These are phyloP conservation scores for Prionace glauca DNA, from an alignment of 2,797 vertebrate genomes.

Conservation along the genomic window DNA sequence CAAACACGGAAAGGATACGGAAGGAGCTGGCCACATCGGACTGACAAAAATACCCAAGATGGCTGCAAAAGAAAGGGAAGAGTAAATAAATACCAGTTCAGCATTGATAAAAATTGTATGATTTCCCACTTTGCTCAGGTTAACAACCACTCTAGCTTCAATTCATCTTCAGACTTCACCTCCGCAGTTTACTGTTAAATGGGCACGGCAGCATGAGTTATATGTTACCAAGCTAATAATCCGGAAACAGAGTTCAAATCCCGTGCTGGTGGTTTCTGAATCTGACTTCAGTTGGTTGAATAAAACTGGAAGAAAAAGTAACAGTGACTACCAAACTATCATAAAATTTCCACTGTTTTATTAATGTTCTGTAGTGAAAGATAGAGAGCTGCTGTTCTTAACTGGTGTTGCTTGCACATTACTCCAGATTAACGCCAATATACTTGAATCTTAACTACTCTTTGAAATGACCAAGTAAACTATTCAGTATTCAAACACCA, in stretches of 20 bases:
- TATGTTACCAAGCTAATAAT: neutral
- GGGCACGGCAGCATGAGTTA: neutral
- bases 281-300: neutral
- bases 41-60: slow-evolving; percentile 89
- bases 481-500: neutral
- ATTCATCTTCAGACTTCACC: neutral
- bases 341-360: neutral
- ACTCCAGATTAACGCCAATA: too few species aligned
- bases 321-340: neutral
- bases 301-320: neutral
- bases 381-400: neutral
- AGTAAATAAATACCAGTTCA: slow-evolving; percentile 35
- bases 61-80: slow-evolving; percentile 67
- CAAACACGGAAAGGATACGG: slow-evolving; percentile 79
- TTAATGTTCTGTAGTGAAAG: neutral
- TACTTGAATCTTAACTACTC: neutral
- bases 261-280: neutral
- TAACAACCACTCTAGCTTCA: neutral
- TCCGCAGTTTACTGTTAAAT: neutral
- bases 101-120: neutral
- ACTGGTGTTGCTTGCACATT: neutral
- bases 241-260: neutral
- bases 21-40: slow-evolving; percentile 86
- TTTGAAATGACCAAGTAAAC: neutral
- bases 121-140: neutral